Evolutionary conservation across 2,113 vertebrate genomes (phyloP).

Genomic region (Pristiophorus japonicus): DNA sequence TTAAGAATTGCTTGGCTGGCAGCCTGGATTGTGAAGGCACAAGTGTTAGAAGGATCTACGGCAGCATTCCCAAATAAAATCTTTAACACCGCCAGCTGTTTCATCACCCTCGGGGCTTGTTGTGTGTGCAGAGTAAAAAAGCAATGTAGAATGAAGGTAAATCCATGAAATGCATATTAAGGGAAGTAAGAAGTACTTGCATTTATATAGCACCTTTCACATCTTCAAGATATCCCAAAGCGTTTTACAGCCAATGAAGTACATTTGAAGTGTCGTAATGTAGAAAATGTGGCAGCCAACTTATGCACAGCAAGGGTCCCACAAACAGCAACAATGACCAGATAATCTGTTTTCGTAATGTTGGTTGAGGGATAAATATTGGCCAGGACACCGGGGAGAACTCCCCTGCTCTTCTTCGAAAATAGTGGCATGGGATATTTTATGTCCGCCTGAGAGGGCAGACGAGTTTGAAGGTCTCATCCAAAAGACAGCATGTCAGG

Average conservation of each 20-base stretch:
- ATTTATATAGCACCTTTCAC: neutral
- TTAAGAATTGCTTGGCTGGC: neutral
- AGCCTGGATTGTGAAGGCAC: neutral
- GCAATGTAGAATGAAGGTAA: neutral
- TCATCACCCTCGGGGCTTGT: neutral
- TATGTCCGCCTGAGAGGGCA: neutral
- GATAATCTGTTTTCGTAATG: neutral
- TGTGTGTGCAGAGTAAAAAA: neutral
- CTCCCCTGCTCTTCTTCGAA: neutral
- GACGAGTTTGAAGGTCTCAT: neutral
- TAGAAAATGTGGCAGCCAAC: neutral
- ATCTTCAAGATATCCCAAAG: neutral
- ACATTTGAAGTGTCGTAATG: neutral
- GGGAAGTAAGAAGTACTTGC: neutral
- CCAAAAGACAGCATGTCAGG: neutral
- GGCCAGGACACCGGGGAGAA: neutral
- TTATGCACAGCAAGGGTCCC: neutral
- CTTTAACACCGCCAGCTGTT: neutral
- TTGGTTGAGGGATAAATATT: neutral
- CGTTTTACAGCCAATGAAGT: neutral
- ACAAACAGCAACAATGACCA: neutral
- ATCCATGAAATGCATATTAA: neutral
- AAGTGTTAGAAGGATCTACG: neutral
- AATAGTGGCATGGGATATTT: neutral
- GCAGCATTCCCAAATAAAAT: neutral